Evolutionary conservation across 2,797 vertebrate genomes (phyloP), one percentile per base, ranked within the genome.

Genomic region (Carduelis carduelis): DNA sequence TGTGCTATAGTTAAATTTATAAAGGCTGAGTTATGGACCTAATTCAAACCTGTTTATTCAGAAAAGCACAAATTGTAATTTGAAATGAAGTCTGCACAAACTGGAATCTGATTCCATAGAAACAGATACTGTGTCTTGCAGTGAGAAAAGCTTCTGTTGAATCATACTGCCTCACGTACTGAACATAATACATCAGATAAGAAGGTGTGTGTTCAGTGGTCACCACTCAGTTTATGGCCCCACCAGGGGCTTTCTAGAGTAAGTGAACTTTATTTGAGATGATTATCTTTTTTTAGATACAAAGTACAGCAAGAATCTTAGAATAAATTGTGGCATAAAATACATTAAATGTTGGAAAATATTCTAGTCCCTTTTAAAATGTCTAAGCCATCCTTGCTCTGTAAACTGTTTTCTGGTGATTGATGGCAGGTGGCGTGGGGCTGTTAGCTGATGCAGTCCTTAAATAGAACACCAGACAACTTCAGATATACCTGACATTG

Each of bases 31-130:
- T 83, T 95, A 87, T 9, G 6, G 56, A 72, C 64, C 22, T 84
- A 87, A 90, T 93, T 95, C 84, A 92, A 93, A 85, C 68, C 46
- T 83, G 53, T 95, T 92, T 96, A 85, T 96, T 95, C 68, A 83
- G 89, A 87, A 92, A 93, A 83, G 60, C 83, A 90, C 30, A 47
- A 85, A 80, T 39, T 66, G 39, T 68, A 20, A 87, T 93, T 90
- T 92, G 78, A 94, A 95, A 79, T 3, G 6, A 95, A 80, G 46
- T 50, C 76, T 79, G 63, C 34, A 63, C 52, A 66, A 69, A 79
- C 77, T 70, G 52, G 49, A 81, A 80, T 76, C 74, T 72, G 83
- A 95, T 88, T 95, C 79, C 55, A 60, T 79, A 94, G 93, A 90
- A 95, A 90, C 77, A 88, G 81, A 43, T 92, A 63, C 37, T 43